Evolutionary conservation across 2,113 vertebrate genomes (phyloP), one percentile per base, ranked within the genome.

Genomic region (Okapia johnstoni): DNA sequence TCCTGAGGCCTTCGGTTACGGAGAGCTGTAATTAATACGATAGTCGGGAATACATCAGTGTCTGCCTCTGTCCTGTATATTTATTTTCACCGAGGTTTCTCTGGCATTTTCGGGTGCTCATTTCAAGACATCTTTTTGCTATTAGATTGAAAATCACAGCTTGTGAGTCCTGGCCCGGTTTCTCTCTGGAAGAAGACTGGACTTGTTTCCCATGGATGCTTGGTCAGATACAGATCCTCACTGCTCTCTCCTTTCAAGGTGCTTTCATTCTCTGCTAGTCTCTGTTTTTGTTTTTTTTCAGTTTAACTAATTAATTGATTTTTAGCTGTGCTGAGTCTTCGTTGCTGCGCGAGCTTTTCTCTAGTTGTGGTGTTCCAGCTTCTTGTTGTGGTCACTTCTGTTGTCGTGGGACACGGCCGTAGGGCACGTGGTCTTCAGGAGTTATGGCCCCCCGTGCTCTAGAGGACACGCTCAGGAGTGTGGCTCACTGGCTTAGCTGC

Each of bases 91-190:
- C 23, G 13, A 50, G 30, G 28, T n/a, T 63, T 86, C 28, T 94
- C 9, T 36, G 25, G 33, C 63, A 2, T 50, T 94, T 70, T 25
- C 5, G 33, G 2, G 30, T 70, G 61, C 15, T 88, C 54, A 16
- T 88, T 90, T 94, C 48, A 79, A 84, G 73, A 80, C 61, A 61
- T 85, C 52, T 93, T 87, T 95, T 48, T 93, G 88, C 88, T 40
- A 5, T 76, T 92, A 80, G 88, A 89, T 86, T 85, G 54, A 66
- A 28, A 90, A 90, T 16, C 58, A 61, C 1, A 73, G 94, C 52
- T 63, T 19, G 46, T 84, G 52, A 88, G 55, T 92, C 90, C 60
- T 73, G 84, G 61, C 46, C 50, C 77, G 25, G 48, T 94, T 91
- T 54, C 1, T 33, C 9, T 86, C 85, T 93, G 88, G 55, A 76